Conservation (phyloP, 2,888 invertebrate genomes). For the Chymomyza caudatula region DNA sequence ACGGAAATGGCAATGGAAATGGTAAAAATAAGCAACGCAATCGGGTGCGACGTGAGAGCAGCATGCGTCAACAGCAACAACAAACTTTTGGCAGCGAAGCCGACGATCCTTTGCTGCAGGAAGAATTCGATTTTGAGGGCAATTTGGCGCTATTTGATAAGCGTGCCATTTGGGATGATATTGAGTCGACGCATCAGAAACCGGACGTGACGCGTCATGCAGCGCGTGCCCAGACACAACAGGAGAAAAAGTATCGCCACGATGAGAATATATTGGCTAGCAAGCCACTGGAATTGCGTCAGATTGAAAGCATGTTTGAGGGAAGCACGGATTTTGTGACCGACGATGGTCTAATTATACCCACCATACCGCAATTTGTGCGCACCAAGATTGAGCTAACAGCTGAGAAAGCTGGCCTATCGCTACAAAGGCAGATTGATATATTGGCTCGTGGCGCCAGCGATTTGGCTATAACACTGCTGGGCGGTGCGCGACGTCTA, state of each 20-base stretch:
- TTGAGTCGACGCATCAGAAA: constrained; percentile 79
- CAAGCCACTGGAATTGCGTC: constrained; percentile 82
- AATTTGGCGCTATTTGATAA: constrained; percentile 95
- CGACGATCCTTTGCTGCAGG: constrained; percentile 75
- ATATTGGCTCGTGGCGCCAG: constrained; percentile 90
- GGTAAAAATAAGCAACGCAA: constrained; percentile 56
- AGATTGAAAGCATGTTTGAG: constrained; percentile 81
- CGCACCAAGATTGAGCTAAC: constrained; percentile 84
- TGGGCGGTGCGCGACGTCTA: constrained; percentile 90
- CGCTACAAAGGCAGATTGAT: constrained; percentile 84
- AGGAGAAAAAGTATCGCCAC: constrained; percentile 83
- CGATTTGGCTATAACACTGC: constrained; percentile 89
- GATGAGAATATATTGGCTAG: constrained; percentile 90
- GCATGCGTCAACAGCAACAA: constrained; percentile 68
- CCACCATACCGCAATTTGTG: constrained; percentile 84
- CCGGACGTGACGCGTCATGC: constrained; percentile 78
- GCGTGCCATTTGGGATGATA: constrained; percentile 87
- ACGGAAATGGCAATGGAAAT: constrained; percentile 40
- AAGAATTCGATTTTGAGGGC: constrained; percentile 96
- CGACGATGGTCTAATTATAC: constrained; percentile 90
- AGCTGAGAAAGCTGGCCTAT: constrained; percentile 84
- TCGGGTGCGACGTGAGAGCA: constrained; percentile 71
- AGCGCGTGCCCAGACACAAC: constrained; percentile 59
- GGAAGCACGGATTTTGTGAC: constrained; percentile 76
- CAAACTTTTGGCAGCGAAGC: constrained; percentile 76